Base-by-base conservation (phyloP, 2,113 vertebrate genomes). In the Sphaerodactylus townsendi region DNA sequence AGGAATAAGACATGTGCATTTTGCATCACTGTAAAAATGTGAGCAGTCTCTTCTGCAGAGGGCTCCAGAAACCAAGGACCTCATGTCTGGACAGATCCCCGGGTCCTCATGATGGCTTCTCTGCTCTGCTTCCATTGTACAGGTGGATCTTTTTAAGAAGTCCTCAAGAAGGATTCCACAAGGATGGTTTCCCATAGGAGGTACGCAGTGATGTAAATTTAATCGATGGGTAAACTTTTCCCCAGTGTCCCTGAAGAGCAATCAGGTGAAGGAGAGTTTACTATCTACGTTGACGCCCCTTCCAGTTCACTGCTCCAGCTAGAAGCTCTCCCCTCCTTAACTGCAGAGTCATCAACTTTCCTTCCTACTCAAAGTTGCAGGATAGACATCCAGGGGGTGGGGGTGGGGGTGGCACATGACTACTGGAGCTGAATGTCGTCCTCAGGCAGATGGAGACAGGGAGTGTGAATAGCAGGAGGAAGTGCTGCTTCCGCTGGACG, bases 171-270 rank as follows among this genome's bases (percentile, higher is more conserved):
- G 35, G 35, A 35, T 35, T 56, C 79, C 33, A 30, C 23, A 10
- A 73, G 62, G 81, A 75, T 13, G 62, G 83, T 50, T 79, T 78
- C 91, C 88, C 85, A 87, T 82, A 87, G 76, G 41, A 92, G 82
- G 83, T n/a, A 9, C 2, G 81, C 88, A 85, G 89, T 90, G 85
- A 82, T 0, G 64, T 30, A 7, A 9, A 79, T 90, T 91, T 44
- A 10, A 77, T 79, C 72, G 88, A 90, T 86, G 8, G 83, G 93
- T 92, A 87, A 89, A 83, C 91, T 74, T 89, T 93, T 89, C 85
- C 93, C 89, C 90, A 87, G 41, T 17, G 87, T 78, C 90, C 89
- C 91, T 3, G 87, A 90, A 92, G 92, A 33, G 90, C 90, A 85
- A 86, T 39, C 87, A 88, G 65, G 74, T 92, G 88, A 87, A 92